phyloP scores from a whole-genome alignment of 2,797 vertebrate genomes.

The Ibycter americanus region DNA sequence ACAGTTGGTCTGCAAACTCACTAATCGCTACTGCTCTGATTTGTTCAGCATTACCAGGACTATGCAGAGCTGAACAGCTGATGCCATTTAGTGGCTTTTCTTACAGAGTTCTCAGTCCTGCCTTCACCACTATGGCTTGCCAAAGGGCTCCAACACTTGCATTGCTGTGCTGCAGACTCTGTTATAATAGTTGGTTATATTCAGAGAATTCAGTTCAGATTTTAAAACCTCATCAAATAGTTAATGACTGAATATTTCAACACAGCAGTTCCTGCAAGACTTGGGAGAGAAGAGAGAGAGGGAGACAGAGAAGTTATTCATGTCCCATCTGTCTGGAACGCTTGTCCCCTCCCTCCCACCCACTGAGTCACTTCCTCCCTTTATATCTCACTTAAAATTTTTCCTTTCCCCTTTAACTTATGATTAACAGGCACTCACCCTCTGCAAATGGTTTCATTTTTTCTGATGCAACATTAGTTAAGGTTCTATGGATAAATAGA shows the following conservation, averaged over 20 bases:
- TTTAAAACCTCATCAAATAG: conserved; percentile 69
- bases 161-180: conserved; percentile 23
- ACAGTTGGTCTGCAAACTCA: not conserved
- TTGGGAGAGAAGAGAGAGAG: conserved; percentile 52
- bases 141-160: conserved; percentile 42
- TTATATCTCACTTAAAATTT: conserved; percentile 69
- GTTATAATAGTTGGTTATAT: conserved; percentile 59
- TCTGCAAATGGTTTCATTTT: conserved; percentile 21
- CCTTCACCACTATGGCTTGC: not conserved
- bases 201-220: conserved; percentile 44
- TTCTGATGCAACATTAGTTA: not conserved
- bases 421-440: conserved; percentile 65
- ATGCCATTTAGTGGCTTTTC: conserved; percentile 40
- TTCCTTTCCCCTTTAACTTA: conserved; percentile 67
- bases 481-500: not conserved
- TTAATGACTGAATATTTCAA: conserved; percentile 67
- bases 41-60: not conserved
- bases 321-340: conserved; percentile 70
- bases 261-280: conserved; percentile 55
- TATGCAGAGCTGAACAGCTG: not conserved
- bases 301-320: conserved; percentile 71
- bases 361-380: conserved; percentile 69
- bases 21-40: not conserved
- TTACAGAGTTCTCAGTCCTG: not conserved
- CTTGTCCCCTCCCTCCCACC: conserved; percentile 61